These are phyloP conservation scores for Eulimnadia texana DNA, from an alignment of 1,140 invertebrate genomes.

Conservation along the genomic window DNA sequence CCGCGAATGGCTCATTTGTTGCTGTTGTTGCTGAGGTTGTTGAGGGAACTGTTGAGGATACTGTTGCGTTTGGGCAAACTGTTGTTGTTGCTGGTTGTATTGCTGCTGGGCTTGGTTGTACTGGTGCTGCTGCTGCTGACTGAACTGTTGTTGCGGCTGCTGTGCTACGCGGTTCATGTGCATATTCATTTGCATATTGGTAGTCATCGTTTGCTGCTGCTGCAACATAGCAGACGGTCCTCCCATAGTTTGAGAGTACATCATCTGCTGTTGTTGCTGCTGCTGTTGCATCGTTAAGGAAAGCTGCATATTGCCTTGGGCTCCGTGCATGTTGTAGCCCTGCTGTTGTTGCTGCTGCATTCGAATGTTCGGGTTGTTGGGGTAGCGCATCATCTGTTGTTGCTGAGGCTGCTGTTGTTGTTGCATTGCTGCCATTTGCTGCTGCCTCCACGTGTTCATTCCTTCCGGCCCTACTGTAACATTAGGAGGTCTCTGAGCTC, in stretches of 20 bases:
- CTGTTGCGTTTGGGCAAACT: neutral
- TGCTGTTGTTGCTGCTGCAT: constrained; percentile 10
- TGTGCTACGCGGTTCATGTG: neutral
- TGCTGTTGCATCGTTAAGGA: constrained; percentile 10
- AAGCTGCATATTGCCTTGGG: neutral
- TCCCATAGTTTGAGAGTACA: constrained; percentile 2
- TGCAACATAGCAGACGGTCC: constrained; percentile 9
- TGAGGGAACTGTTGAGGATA: neutral
- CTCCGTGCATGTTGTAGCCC: neutral
- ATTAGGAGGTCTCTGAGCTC: constrained; percentile 12
- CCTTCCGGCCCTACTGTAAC: constrained; percentile 13
- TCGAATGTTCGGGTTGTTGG: neutral
- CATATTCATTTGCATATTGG: constrained; percentile 3
- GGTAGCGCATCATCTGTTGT: neutral
- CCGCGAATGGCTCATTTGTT: constrained; percentile 1
- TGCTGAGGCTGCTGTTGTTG: constrained; percentile 4
- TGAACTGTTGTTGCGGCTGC: constrained; percentile 10
- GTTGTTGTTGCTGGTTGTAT: constrained; percentile 9
- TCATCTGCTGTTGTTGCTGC: constrained; percentile 5
- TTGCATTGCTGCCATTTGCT: constrained; percentile 13
- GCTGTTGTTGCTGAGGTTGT: neutral
- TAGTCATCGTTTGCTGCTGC: constrained; percentile 17
- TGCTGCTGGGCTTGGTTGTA: neutral
- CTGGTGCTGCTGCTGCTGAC: neutral
- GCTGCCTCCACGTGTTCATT: constrained; percentile 14